phyloP scores from a whole-genome alignment of 2,888 invertebrate genomes.

The Heliconius ismenius region DNA sequence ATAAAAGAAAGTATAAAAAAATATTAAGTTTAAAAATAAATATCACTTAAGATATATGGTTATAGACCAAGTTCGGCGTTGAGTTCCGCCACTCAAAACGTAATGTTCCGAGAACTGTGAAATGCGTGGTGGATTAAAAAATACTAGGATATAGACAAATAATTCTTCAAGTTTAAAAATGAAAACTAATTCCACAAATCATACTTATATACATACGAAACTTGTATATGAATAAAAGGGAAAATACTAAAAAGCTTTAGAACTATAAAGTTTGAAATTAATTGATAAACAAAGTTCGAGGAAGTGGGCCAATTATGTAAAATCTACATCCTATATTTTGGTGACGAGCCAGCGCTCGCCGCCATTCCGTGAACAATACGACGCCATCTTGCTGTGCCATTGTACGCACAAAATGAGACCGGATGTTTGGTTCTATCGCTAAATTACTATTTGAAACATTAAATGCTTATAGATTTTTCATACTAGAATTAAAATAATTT shows the following conservation, averaged over 20 bases:
- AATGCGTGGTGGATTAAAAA: too few species aligned
- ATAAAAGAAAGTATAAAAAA: too few species aligned
- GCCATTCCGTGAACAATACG: conserved; percentile 48
- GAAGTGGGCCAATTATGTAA: conserved; percentile 43
- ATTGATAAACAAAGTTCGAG: conserved; percentile 33
- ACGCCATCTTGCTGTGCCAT: conserved; percentile 48
- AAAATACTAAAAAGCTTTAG: neutral
- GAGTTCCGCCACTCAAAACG: too few species aligned
- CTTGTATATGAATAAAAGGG: neutral
- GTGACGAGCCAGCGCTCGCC: conserved; percentile 46
- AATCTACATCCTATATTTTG: conserved; percentile 45
- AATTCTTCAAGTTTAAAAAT: too few species aligned
- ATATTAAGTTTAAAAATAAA: too few species aligned
- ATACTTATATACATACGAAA: neutral
- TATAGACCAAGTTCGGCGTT: too few species aligned
- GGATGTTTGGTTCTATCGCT: conserved; percentile 37
- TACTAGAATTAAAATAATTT: neutral
- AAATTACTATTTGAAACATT: conserved; percentile 29
- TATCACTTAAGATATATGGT: too few species aligned
- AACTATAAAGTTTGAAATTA: conserved; percentile 26
- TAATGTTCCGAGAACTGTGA: too few species aligned
- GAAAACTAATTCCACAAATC: too few species aligned
- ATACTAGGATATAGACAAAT: too few species aligned
- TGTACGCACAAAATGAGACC: conserved; percentile 40
- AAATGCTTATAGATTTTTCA: neutral